Base-by-base conservation (phyloP, 2,888 invertebrate species). In the Tetrapedia diversipes region DNA sequence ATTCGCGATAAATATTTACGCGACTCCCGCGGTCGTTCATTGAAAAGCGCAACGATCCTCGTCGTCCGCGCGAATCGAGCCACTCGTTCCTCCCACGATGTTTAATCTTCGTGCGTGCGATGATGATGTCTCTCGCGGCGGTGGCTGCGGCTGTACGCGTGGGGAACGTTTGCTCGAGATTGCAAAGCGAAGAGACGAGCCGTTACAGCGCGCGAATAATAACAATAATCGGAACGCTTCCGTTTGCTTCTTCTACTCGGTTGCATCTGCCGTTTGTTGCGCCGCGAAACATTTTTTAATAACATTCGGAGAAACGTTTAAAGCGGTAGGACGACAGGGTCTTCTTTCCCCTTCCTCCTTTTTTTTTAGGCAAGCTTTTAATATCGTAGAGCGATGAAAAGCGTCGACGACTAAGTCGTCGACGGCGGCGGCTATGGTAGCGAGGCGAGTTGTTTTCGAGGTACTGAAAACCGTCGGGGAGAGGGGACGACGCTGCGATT, bases 1-100 rank as follows among this genome's bases (percentile, higher is more conserved):
- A 83, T 79, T 70, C 73, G 67, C 74, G 83, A 83, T 83, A 81
- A 83, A 83, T 79, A 81, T 83, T 83, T 77, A 77, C 81, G 83
- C 73, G 72, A 19, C n/a, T n/a, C n/a, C 61, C 65, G 65, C 73
- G 73, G 47, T 47, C 53, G 80, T 60, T 73, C 80, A 56, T 63
- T 71, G 64, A 79, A 80, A 83, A 79, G 78, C 70, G 66, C 78
- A 75, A 27, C 68, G 67, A 27, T 10, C 11, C 32, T 14, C 14
- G 27, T 27, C 16, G 66, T 41, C 32, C 56, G 57, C 63, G 60
- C 51, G 65, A 69, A 64, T 60, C 70, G 8, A 37, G 63, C 63
- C 51, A 27, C 49, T 68, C 53, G 57, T 54, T 22, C n/a, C 16
- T 10, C 11, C 32, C 19, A 37, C 27, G 53, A 54, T 14, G 45